Conservation (phyloP, 92 coral and sea anemone species). For the Umimayanthus kanabou region DNA sequence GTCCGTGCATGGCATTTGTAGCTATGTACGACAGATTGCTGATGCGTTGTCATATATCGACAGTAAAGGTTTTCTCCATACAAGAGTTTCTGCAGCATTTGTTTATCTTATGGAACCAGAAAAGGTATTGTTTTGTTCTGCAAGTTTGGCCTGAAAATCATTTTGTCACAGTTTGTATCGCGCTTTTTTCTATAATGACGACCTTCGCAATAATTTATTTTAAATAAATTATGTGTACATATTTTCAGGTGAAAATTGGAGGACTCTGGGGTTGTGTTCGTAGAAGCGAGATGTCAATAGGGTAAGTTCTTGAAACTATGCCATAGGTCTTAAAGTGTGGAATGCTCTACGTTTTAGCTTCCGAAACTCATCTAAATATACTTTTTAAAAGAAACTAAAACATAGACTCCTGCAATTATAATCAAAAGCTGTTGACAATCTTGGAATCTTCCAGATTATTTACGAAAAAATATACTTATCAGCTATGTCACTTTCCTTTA, state of each 20-base stretch:
- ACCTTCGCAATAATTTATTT: too few species aligned
- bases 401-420: too few species aligned
- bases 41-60: slow-evolving; percentile 55
- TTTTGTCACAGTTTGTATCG: not conserved
- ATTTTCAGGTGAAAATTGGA: slow-evolving; percentile 55
- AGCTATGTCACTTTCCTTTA: too few species aligned
- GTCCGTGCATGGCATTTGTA: slow-evolving; percentile 47
- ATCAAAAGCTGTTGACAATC: too few species aligned
- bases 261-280: slow-evolving; percentile 59
- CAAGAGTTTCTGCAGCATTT: slow-evolving; percentile 24
- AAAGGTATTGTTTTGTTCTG: slow-evolving; percentile 43
- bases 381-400: too few species aligned
- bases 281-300: not conserved
- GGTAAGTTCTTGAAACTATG: slow-evolving; percentile 8
- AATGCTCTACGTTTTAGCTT: too few species aligned
- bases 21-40: slow-evolving; percentile 40
- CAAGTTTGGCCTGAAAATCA: not conserved
- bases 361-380: too few species aligned
- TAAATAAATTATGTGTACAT: not conserved
- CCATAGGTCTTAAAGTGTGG: too few species aligned
- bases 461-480: too few species aligned
- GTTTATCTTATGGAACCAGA: slow-evolving; percentile 53
- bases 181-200: not conserved
- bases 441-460: too few species aligned
- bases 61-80: slow-evolving; percentile 49